Base-by-base conservation (phyloP, 2,888 invertebrate species). In the Cerceris rybyensis region DNA sequence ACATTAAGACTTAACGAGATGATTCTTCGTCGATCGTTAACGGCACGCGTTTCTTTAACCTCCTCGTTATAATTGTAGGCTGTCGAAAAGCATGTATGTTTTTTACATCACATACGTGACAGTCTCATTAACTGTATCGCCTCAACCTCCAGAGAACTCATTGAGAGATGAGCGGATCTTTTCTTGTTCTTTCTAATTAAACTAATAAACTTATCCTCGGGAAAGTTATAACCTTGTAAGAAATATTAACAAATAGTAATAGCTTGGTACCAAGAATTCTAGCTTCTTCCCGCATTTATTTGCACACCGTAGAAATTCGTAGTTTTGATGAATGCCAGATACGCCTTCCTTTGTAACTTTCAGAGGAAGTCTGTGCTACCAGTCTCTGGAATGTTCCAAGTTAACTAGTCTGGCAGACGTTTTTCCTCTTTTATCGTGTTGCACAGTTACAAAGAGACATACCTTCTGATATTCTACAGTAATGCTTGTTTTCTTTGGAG, bases 1-100 rank as follows among this genome's bases (percentile, higher is more conserved):
- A 59, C n/a, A 43, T 70, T 60, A 65, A 63, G 57, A 58, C 59
- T 78, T 75, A 81, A 81, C 67, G 67, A 81, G 78, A 59, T 17
- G 55, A 67, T 43, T 78, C 70, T 71, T 59, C 66, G 49, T 52
- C 72, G 70, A 76, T 77, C 63, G 66, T 72, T 72, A 72, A 55
- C 64, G 52, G 52, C 63, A 67, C 42, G 41, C 60, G 66, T 72
- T 63, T 64, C 63, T 77, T 70, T 70, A 66, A 64, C 52, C 67
- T 64, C 64, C 57, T 14, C 14, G 54, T n/a, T 1, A 28, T n/a
- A 60, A 66, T 55, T 16, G 58, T 9, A 42, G 54, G 58, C 66
- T 41, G 46, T 69, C 54, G 69, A 17, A 9, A 54, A 66, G 14
- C 28, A 16, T n/a, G 16, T 17, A 54, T 43, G 52, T 39, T 63